These are phyloP conservation scores for Helleia helle DNA, from an alignment of 2,888 invertebrate species.

Conservation along the genomic window DNA sequence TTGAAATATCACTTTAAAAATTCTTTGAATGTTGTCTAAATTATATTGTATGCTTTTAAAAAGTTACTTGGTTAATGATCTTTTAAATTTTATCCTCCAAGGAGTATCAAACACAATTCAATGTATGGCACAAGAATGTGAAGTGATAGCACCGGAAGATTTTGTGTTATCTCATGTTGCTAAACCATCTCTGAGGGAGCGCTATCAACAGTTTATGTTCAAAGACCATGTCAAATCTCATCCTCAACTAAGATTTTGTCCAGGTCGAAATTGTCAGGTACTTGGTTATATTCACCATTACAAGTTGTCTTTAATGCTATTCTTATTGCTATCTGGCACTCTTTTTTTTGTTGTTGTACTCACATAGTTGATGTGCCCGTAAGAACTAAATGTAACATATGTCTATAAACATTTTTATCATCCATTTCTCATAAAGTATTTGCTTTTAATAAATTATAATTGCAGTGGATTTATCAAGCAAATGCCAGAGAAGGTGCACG, in stretches of 20 bases:
- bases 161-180: slow-evolving; percentile 91
- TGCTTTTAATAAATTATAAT: slow-evolving; percentile 7
- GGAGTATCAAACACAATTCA: slow-evolving; percentile 89
- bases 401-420: not conserved
- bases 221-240: slow-evolving; percentile 96
- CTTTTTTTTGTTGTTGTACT: no score
- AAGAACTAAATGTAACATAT: no score
- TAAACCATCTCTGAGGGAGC: slow-evolving; percentile 87
- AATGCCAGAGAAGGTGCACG: slow-evolving; percentile 83
- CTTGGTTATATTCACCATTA: no score
- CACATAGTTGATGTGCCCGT: no score
- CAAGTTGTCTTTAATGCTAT: no score
- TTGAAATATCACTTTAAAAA: no score
- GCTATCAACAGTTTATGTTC: slow-evolving; percentile 96
- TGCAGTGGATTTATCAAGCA: slow-evolving; percentile 85
- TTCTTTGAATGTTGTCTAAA: no score
- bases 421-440: not conserved
- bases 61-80: no score
- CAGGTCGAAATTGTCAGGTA: slow-evolving; percentile 95
- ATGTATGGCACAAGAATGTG: slow-evolving; percentile 97
- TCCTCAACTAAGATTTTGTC: slow-evolving; percentile 93
- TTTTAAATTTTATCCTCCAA: slow-evolving; percentile 27
- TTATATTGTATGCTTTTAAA: no score
- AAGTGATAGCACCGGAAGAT: slow-evolving; percentile 95
- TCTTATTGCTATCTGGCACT: no score